Evolutionary conservation across 2,888 invertebrate genomes (phyloP).

Genomic region (Brachypalpus laphriformis): DNA sequence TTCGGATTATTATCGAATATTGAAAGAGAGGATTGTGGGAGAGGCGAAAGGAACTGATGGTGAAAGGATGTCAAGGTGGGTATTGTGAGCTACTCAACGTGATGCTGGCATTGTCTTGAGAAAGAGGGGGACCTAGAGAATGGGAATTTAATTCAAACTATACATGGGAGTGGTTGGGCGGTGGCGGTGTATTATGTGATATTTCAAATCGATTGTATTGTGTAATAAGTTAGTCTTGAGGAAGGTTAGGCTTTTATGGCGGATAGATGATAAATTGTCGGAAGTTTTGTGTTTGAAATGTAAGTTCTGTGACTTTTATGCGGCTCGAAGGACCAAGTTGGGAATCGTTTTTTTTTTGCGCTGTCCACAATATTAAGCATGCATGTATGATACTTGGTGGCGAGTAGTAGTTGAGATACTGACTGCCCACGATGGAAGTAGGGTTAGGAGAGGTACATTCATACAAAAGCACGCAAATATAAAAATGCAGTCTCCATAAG

Average conservation of each 20-base stretch:
- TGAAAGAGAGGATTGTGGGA: slow-evolving; percentile 25
- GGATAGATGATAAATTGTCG: neutral
- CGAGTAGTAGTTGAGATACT: no score
- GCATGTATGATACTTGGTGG: no score
- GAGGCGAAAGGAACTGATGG: slow-evolving; percentile 15
- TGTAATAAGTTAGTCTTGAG: slow-evolving; percentile 1
- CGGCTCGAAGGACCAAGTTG: neutral
- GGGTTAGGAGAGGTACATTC: no score
- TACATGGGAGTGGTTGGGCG: neutral
- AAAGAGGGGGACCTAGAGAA: slow-evolving; percentile 2
- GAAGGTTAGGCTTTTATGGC: slow-evolving; percentile 16
- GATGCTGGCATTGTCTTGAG: slow-evolving; percentile 53
- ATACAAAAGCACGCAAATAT: no score
- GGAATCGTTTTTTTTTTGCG: neutral
- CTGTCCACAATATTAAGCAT: no score
- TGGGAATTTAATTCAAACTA: slow-evolving; percentile 18
- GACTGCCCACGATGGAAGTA: no score
- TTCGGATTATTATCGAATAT: slow-evolving; percentile 61
- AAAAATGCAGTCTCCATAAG: no score
- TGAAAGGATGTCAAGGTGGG: slow-evolving; percentile 66
- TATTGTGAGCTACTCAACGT: slow-evolving; percentile 58
- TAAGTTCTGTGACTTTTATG: neutral
- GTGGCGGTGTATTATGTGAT: slow-evolving; percentile 33
- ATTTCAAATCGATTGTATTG: slow-evolving; percentile 49
- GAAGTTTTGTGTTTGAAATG: neutral